phyloP scores from a whole-genome alignment of 2,113 vertebrate genomes.

The Dicerorhinus sumatrensis region DNA sequence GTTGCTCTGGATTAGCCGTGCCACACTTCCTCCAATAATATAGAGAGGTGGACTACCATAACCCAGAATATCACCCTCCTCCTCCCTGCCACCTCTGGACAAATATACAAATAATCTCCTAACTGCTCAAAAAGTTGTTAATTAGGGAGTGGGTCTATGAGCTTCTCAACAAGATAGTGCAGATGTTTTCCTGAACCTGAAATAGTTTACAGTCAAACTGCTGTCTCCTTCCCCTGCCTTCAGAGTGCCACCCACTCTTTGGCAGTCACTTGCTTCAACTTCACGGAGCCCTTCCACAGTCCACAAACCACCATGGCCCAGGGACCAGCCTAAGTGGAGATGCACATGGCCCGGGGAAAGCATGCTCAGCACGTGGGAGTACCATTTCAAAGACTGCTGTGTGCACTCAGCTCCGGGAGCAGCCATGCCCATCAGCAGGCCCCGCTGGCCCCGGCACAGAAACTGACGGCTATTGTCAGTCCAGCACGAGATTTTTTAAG shows the following conservation, averaged over 20 bases:
- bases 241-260: neutral
- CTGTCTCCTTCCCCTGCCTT: neutral
- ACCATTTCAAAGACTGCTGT: rapidly evolving
- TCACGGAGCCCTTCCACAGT: neutral
- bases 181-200: neutral
- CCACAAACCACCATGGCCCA: rapidly evolving
- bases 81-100: neutral
- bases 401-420: neutral
- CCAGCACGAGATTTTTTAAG: neutral
- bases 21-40: neutral
- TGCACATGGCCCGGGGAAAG: rapidly evolving
- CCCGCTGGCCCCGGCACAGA: neutral
- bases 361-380: rapidly evolving
- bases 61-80: neutral
- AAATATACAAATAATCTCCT: neutral
- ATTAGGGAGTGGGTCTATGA: too few species aligned
- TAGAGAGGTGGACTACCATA: neutral
- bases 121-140: neutral
- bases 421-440: neutral
- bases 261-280: neutral
- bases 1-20: neutral
- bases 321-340: neutral
- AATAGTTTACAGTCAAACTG: neutral
- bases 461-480: neutral
- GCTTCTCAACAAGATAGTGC: neutral